Percentiles rank a stretch among this genome's conserved stretches.
Conservation (phyloP, 2,888 invertebrate species). For the Flexamia atlantica region DNA sequence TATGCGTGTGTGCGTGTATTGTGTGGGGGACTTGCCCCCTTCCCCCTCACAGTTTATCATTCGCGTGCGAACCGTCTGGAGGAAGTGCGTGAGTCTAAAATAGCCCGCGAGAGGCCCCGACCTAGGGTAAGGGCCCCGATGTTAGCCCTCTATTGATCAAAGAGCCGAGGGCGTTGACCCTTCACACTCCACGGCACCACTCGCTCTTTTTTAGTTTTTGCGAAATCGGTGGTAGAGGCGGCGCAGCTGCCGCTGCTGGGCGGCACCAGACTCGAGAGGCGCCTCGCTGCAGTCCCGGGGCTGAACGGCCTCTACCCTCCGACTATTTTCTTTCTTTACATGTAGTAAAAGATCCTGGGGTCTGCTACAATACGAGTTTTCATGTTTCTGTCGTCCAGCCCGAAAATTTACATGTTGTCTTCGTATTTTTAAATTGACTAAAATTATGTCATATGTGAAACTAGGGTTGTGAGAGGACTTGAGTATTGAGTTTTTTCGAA, state of each 20-base stretch:
- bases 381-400: too few relatives aligned
- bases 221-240: background rate
- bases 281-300: too few relatives aligned
- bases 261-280: background rate
- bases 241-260: background rate
- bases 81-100: conserved; percentile 51
- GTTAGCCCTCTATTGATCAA: conserved; percentile 52
- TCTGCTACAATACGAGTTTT: too few relatives aligned
- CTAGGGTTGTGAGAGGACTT: too few relatives aligned
- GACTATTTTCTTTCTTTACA: too few relatives aligned
- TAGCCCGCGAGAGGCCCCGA: conserved; percentile 12
- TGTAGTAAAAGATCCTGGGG: too few relatives aligned
- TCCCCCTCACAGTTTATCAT: background rate
- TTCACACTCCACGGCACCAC: background rate
- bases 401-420: too few relatives aligned
- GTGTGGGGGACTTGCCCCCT: background rate
- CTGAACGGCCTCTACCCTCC: too few relatives aligned
- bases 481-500: too few relatives aligned
- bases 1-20: background rate
- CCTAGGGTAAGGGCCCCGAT: conserved; percentile 47
- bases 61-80: conserved; percentile 21
- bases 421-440: too few relatives aligned
- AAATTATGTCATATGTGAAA: too few relatives aligned
- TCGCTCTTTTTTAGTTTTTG: conserved; percentile 51
- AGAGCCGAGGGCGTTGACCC: conserved; percentile 36